Percentiles rank a stretch among this genome's conserved stretches.
These are phyloP conservation scores for Diplazon laetatorius DNA, from an alignment of 2,888 invertebrate genomes.

Conservation along the genomic window DNA sequence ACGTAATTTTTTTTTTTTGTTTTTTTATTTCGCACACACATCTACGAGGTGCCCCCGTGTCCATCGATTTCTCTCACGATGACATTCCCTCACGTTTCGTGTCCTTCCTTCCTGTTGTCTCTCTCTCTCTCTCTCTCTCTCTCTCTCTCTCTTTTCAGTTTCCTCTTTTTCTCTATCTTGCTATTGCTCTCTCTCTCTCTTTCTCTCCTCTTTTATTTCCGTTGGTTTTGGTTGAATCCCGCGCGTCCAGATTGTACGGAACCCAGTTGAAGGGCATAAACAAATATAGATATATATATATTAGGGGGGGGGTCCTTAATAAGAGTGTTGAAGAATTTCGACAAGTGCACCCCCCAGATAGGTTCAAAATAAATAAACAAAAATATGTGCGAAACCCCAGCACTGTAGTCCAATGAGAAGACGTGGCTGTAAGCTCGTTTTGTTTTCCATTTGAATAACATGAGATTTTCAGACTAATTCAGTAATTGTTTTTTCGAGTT, in stretches of 20 bases:
- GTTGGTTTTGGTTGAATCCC: slow-evolving; percentile 54
- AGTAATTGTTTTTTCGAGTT: too few relatives aligned
- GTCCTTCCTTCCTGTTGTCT: slow-evolving; percentile 30
- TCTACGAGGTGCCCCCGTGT: slow-evolving; percentile 44
- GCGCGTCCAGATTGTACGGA: slow-evolving; percentile 23
- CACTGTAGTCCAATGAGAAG: too few relatives aligned
- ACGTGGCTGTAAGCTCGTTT: too few relatives aligned
- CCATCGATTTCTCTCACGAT: slow-evolving; percentile 50
- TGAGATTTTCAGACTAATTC: too few relatives aligned
- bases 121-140: slow-evolving; percentile 39
- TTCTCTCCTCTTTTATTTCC: not conserved
- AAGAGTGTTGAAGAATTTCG: too few relatives aligned
- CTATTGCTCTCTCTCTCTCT: slow-evolving; percentile 16
- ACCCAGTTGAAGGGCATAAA: slow-evolving; percentile 7
- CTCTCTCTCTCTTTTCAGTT: slow-evolving; percentile 28
- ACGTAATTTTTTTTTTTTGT: slow-evolving; percentile 60
- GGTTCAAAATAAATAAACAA: too few relatives aligned
- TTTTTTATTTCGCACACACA: too few relatives aligned
- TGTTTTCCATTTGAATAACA: too few relatives aligned
- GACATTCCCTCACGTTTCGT: slow-evolving; percentile 58
- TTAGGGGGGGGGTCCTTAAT: too few relatives aligned
- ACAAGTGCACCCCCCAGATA: too few relatives aligned
- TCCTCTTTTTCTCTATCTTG: slow-evolving; percentile 5
- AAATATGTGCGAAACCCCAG: too few relatives aligned
- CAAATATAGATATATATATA: not conserved